Conservation (phyloP, 2,113 vertebrate genomes). For the Choloepus hoffmanni region DNA sequence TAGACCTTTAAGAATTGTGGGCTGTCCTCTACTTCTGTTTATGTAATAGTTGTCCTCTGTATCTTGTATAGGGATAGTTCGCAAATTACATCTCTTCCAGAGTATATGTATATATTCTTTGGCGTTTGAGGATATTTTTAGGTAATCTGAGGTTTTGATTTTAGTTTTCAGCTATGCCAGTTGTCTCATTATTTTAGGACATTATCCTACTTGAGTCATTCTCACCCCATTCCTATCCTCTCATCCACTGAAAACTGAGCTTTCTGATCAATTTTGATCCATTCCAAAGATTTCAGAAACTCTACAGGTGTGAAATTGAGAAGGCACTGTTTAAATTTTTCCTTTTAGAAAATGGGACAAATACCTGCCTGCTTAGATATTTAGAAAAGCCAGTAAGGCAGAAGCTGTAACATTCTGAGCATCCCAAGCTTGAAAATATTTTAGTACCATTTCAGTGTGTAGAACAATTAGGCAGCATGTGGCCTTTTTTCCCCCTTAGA, state of each 20-base stretch:
- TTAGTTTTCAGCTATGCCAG: neutral
- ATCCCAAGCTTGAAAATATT: neutral
- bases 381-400: neutral
- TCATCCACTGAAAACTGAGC: neutral
- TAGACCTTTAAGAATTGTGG: neutral
- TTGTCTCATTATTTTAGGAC: slow-evolving; percentile 18
- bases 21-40: neutral
- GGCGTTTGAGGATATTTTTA: slow-evolving; percentile 3
- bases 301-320: neutral
- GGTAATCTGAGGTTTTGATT: neutral
- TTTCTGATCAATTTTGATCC: neutral
- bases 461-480: neutral
- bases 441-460: neutral
- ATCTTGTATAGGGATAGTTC: neutral
- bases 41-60: neutral
- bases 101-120: neutral
- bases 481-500: neutral
- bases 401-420: neutral
- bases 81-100: neutral
- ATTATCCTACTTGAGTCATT: neutral
- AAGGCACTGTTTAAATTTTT: neutral
- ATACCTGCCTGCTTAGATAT: neutral
- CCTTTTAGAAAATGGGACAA: neutral
- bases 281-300: neutral
- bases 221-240: neutral